A percentile compares a stretch with the other conserved stretches of the same genome.
Evolutionary conservation across 2,797 vertebrate species (phyloP).

Genomic region (Diceros bicornis): DNA sequence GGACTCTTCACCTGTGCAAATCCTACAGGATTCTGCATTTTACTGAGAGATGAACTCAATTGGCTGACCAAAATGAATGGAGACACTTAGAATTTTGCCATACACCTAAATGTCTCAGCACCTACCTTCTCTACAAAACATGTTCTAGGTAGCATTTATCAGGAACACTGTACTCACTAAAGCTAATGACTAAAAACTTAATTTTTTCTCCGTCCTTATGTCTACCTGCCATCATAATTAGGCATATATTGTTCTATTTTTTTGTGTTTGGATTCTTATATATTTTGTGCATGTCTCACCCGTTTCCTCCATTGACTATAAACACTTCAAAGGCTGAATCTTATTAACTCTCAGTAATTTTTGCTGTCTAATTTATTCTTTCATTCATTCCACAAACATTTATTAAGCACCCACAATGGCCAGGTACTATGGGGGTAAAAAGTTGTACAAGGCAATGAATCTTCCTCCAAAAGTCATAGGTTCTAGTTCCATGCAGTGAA

Average conservation of each 20-base stretch:
- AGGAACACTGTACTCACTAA: neutral
- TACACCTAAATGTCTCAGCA: neutral
- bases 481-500: neutral
- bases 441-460: neutral
- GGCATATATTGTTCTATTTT: neutral
- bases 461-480: neutral
- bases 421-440: neutral
- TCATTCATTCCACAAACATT: constrained; percentile 35
- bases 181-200: neutral
- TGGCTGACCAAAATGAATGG: neutral
- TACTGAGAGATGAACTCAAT: neutral
- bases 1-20: constrained; percentile 42
- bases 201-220: neutral
- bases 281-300: neutral
- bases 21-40: constrained; percentile 17
- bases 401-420: neutral
- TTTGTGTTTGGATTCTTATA: neutral
- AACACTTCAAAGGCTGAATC: neutral
- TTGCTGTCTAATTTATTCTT: neutral
- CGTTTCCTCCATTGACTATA: neutral
- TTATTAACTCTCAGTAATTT: neutral
- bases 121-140: neutral
- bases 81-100: constrained; percentile 59
- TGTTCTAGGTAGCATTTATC: neutral
- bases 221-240: neutral